Conservation (phyloP, 2,797 vertebrate species). For the Periophthalmus magnuspinnatus region DNA sequence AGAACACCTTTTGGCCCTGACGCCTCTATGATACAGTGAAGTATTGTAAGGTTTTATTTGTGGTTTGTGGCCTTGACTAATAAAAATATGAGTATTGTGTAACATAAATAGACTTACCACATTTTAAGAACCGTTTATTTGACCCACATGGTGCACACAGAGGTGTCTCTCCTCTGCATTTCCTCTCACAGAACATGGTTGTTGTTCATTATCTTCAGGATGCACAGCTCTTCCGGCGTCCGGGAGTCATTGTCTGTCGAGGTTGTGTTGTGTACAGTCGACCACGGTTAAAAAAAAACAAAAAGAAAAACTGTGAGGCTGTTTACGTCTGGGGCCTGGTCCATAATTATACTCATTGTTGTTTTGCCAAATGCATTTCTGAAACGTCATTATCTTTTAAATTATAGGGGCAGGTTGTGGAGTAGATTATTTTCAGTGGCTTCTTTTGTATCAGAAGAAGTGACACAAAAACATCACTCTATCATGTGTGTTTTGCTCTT, state of each 20-base stretch:
- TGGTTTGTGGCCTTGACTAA: too few species aligned
- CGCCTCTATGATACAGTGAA: too few species aligned
- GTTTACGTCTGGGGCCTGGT: not conserved
- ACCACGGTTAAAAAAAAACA: not conserved
- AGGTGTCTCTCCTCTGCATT: constrained; percentile 14
- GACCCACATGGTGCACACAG: not conserved
- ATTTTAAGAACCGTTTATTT: not conserved
- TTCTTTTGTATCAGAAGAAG: not conserved
- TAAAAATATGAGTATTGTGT: not conserved
- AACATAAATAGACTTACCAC: not conserved
- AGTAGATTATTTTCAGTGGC: not conserved
- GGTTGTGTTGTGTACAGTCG: not conserved
- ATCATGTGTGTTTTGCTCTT: not conserved
- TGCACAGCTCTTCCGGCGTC: constrained; percentile 45
- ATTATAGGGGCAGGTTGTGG: not conserved
- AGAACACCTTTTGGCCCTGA: too few species aligned
- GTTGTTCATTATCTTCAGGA: constrained; percentile 56
- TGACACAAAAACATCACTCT: not conserved
- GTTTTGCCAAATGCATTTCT: not conserved
- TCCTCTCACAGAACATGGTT: constrained; percentile 3
- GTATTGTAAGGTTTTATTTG: too few species aligned
- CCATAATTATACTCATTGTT: not conserved
- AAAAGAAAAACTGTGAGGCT: not conserved
- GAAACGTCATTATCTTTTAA: not conserved
- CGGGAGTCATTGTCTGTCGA: constrained; percentile 31